Evolutionary conservation across 1,140 invertebrate species (phyloP).

Genomic region (Drosophila elegans): DNA sequence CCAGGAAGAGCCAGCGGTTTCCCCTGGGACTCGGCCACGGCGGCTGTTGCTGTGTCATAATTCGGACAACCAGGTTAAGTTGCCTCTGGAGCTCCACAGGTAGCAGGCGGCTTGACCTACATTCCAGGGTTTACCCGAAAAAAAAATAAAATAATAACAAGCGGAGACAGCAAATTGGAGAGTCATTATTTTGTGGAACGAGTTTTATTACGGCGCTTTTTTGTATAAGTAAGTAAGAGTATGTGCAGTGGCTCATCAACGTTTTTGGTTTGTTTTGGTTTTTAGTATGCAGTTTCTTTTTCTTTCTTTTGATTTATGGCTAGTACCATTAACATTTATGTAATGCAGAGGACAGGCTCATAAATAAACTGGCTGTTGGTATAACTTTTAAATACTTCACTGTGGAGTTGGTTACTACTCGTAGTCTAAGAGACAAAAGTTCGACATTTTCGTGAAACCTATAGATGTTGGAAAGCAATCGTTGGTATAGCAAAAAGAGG

Average conservation of each 20-base stretch:
- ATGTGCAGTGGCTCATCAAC: conserved; percentile 19
- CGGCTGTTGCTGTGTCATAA: conserved; percentile 51
- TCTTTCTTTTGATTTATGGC: conserved; percentile 23
- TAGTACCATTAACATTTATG: conserved; percentile 20
- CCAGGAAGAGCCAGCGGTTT: conserved; percentile 69
- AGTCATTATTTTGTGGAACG: conserved; percentile 73
- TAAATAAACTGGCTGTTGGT: conserved; percentile 8
- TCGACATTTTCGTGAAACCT: background rate
- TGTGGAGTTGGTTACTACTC: background rate
- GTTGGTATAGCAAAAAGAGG: background rate
- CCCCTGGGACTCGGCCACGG: conserved; percentile 45
- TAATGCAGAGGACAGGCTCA: conserved; percentile 1
- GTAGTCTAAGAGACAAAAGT: too few relatives aligned
- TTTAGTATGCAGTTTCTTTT: conserved; percentile 36
- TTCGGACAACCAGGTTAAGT: conserved; percentile 14
- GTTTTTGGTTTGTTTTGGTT: conserved; percentile 27
- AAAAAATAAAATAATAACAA: conserved; percentile 16
- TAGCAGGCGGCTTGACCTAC: conserved; percentile 68
- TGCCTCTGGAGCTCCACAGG: conserved; percentile 3
- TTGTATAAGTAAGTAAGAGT: background rate
- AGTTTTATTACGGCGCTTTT: conserved; percentile 42
- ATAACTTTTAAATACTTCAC: conserved; percentile 5
- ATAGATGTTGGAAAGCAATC: background rate
- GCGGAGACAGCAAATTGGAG: conserved; percentile 31
- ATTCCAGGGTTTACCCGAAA: conserved; percentile 46